Percentiles rank a stretch among this genome's conserved stretches.
Conservation (phyloP, 2,113 vertebrate species). For the Monopterus albus region DNA sequence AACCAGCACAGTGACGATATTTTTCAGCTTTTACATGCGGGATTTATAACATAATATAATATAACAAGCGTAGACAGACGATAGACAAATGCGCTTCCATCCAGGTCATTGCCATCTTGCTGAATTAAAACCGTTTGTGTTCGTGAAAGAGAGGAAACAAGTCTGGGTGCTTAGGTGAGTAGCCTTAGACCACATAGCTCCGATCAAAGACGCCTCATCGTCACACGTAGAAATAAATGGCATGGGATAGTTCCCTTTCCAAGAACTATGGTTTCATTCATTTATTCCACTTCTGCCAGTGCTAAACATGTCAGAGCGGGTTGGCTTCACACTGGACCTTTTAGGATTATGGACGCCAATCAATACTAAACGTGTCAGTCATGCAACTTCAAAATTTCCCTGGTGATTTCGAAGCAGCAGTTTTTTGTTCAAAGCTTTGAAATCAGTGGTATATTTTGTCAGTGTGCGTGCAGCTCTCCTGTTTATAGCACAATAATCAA, state of each 20-base stretch:
- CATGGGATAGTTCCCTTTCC: not conserved
- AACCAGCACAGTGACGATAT: not conserved
- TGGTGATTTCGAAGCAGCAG: conserved; percentile 1
- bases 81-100: conserved; percentile 3
- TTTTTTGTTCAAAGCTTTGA: conserved; percentile 11
- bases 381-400: conserved; percentile 8
- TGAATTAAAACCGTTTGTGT: conserved; percentile 33
- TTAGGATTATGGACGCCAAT: not conserved
- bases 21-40: conserved; percentile 6
- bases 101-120: conserved; percentile 9
- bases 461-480: conserved; percentile 6
- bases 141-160: too few species aligned
- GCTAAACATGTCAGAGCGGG: not conserved
- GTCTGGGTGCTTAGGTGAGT: too few species aligned
- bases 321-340: not conserved
- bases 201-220: not conserved
- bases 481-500: conserved; percentile 37
- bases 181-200: too few species aligned
- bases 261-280: too few species aligned
- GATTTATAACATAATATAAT: not conserved
- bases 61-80: not conserved
- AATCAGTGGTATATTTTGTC: conserved; percentile 16
- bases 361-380: not conserved
- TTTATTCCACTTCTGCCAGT: too few species aligned
- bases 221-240: not conserved